phyloP scores from a whole-genome alignment of 92 coral and sea anemone species.

The Metridium senile region DNA sequence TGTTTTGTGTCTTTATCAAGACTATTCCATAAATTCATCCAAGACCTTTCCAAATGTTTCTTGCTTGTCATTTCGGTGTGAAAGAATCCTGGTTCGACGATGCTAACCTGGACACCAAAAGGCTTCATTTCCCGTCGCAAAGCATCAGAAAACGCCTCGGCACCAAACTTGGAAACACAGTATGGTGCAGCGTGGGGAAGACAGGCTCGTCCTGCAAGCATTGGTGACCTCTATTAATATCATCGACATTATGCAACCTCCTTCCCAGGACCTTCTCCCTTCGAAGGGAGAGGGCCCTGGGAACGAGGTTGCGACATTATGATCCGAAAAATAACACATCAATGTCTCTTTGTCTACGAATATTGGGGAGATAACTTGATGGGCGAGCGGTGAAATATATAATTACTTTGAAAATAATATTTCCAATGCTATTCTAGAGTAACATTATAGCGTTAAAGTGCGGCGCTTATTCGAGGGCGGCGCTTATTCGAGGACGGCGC shows the following conservation, averaged over 20 bases:
- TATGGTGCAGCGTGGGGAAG: conserved; percentile 79
- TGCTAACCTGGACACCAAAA: conserved; percentile 65
- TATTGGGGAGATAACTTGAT: too few relatives aligned
- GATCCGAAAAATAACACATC: too few relatives aligned
- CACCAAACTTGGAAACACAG: conserved; percentile 81
- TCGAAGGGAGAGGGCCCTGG: too few relatives aligned
- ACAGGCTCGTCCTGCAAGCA: conserved; percentile 69
- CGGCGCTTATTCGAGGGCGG: conserved; percentile 68
- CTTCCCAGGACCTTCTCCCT: too few relatives aligned
- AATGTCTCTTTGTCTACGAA: too few relatives aligned
- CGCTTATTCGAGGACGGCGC: conserved; percentile 76
- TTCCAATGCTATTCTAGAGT: too few relatives aligned
- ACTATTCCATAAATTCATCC: conserved; percentile 67
- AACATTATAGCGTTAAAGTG: too few relatives aligned
- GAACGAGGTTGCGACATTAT: too few relatives aligned
- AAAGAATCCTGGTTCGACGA: conserved; percentile 95
- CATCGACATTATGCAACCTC: too few relatives aligned
- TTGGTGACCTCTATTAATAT: too few relatives aligned
- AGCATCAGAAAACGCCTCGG: conserved; percentile 94
- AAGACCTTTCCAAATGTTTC: conserved; percentile 40
- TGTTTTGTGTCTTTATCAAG: conserved; percentile 53
- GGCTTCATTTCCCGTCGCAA: conserved; percentile 80
- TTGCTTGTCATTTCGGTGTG: conserved; percentile 69
- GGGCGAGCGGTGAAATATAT: too few relatives aligned
- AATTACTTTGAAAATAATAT: too few relatives aligned